These are phyloP conservation scores for Pempheris klunzingeri DNA, from an alignment of 2,797 vertebrate genomes.

Conservation along the genomic window DNA sequence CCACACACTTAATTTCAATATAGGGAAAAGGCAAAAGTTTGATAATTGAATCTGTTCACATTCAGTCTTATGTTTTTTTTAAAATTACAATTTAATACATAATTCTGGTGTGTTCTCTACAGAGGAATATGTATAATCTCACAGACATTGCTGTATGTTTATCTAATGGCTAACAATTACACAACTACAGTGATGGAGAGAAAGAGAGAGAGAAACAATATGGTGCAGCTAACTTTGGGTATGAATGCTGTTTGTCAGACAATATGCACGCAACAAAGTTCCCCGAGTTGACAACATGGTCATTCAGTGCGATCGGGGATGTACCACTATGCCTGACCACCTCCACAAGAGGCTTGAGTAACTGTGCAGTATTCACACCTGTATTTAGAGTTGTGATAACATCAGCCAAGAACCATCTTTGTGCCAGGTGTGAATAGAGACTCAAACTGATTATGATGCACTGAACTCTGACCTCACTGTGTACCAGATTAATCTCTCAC, in stretches of 20 bases:
- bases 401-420: conserved; percentile 13
- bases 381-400: background rate
- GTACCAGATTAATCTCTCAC: conserved; percentile 17
- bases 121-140: background rate
- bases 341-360: background rate
- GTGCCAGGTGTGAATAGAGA: conserved; percentile 27
- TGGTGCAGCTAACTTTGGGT: conserved; percentile 31
- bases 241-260: conserved; percentile 16
- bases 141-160: conserved; percentile 4
- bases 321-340: background rate
- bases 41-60: conserved; percentile 16
- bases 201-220: conserved; percentile 32
- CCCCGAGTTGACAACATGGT: background rate
- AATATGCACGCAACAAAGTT: background rate
- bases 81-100: background rate
- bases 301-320: background rate
- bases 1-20: conserved; percentile 6
- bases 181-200: conserved; percentile 29
- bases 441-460: conserved; percentile 25
- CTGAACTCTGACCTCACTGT: conserved; percentile 38
- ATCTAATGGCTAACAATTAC: conserved; percentile 29
- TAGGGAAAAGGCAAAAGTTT: conserved; percentile 20
- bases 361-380: background rate
- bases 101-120: background rate
- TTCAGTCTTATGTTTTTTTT: background rate